Conservation (phyloP, 1,140 invertebrate species). For the Brachionus plicatilis region DNA sequence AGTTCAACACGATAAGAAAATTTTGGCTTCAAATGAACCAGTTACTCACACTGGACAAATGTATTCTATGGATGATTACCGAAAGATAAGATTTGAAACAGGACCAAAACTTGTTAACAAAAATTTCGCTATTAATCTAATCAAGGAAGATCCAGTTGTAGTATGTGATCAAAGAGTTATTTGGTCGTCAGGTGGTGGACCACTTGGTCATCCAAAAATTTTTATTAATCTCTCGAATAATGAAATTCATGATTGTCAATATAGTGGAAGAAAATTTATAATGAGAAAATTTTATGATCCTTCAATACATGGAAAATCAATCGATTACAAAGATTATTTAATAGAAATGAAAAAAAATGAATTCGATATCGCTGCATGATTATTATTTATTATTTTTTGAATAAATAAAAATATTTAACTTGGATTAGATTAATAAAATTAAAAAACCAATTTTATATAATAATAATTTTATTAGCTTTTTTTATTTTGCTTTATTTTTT, state of each 20-base stretch:
- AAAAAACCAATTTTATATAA: background rate
- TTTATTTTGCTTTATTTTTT: background rate
- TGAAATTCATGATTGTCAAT: constrained; percentile 35
- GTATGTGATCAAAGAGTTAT: constrained; percentile 26
- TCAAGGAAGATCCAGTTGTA: constrained; percentile 32
- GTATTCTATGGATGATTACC: constrained; percentile 17
- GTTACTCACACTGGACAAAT: constrained; percentile 35
- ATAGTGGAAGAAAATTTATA: constrained; percentile 40
- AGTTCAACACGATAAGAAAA: background rate
- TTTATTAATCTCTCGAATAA: constrained; percentile 29
- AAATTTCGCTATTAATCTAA: constrained; percentile 38
- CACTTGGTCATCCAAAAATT: constrained; percentile 36
- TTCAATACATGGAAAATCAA: constrained; percentile 31
- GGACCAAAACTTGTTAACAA: constrained; percentile 32
- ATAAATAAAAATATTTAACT: background rate
- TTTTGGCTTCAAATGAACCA: background rate
- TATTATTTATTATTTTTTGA: background rate
- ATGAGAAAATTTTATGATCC: constrained; percentile 35
- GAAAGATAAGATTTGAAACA: constrained; percentile 22
- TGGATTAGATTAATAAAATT: background rate
- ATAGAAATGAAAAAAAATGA: constrained; percentile 8
- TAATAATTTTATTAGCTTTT: too few species aligned
- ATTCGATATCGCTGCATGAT: background rate
- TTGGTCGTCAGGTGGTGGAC: constrained; percentile 16
- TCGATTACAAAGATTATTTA: constrained; percentile 32